Conservation (phyloP, 2,888 invertebrate species). For the Lepidochrysops patricia region DNA sequence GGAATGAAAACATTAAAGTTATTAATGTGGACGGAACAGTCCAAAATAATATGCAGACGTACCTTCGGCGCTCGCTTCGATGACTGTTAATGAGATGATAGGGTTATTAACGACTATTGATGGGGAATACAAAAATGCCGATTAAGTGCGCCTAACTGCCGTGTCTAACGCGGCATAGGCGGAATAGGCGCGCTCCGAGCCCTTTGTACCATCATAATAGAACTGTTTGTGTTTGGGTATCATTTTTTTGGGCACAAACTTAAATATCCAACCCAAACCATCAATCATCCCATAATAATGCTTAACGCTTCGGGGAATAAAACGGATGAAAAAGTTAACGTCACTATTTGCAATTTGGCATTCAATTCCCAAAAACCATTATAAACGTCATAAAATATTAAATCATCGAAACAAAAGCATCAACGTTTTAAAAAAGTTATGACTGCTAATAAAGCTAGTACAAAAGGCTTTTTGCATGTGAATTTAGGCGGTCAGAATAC, state of each 20-base stretch:
- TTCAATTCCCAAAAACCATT: not conserved
- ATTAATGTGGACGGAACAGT: slow-evolving; percentile 47
- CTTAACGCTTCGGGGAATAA: slow-evolving; percentile 51
- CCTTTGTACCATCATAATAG: slow-evolving; percentile 61
- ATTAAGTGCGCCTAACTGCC: slow-evolving; percentile 69
- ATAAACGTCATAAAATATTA: slow-evolving; percentile 20
- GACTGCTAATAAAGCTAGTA: slow-evolving; percentile 27
- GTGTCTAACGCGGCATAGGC: slow-evolving; percentile 50
- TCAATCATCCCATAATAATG: slow-evolving; percentile 66
- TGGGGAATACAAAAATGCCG: slow-evolving; percentile 58
- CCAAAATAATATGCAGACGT: slow-evolving; percentile 41
- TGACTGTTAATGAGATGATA: slow-evolving; percentile 66
- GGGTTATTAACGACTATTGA: slow-evolving; percentile 57
- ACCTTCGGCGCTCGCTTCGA: slow-evolving; percentile 50
- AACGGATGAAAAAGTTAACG: slow-evolving; percentile 35
- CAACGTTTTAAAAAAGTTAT: slow-evolving; percentile 25
- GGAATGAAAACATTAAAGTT: slow-evolving; percentile 51
- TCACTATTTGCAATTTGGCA: slow-evolving; percentile 56
- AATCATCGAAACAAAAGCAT: slow-evolving; percentile 26
- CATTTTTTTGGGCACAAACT: slow-evolving; percentile 45
- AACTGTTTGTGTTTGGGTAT: slow-evolving; percentile 66
- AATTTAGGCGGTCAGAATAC: slow-evolving; percentile 25
- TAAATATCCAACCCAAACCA: slow-evolving; percentile 59
- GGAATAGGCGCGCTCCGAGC: slow-evolving; percentile 54
- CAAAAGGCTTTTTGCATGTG: slow-evolving; percentile 32